phyloP scores from a whole-genome alignment of 2,888 invertebrate genomes.

The Acanthopleura granulata region DNA sequence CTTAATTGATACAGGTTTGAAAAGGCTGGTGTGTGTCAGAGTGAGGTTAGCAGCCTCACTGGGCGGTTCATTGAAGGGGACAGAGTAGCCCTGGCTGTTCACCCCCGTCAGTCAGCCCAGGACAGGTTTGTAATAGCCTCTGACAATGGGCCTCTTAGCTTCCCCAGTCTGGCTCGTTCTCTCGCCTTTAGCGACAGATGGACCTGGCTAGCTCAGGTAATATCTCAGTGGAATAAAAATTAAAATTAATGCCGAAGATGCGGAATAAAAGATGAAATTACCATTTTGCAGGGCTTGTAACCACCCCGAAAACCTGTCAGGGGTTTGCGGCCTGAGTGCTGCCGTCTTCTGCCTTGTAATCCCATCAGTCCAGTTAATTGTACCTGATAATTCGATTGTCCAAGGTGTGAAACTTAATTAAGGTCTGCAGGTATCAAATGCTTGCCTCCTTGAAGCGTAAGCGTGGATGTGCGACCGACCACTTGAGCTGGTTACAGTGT shows the following conservation, averaged over 20 bases:
- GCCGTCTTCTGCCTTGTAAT: background rate
- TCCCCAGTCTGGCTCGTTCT: background rate
- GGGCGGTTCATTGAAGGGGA: background rate
- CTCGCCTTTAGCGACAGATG: slow-evolving; percentile 3
- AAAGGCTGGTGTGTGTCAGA: slow-evolving; percentile 2
- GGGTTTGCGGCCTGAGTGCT: background rate
- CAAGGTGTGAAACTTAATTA: slow-evolving; percentile 18
- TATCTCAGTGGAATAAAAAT: slow-evolving; percentile 13
- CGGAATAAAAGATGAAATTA: slow-evolving; percentile 11
- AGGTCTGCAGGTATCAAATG: slow-evolving; percentile 11
- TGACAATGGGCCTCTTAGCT: background rate
- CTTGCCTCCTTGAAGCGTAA: too few relatives aligned
- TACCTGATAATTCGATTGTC: slow-evolving; percentile 8
- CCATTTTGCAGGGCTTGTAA: background rate
- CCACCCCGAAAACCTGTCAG: slow-evolving; percentile 10
- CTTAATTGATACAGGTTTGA: background rate
- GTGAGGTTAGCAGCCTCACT: background rate
- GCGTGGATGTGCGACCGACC: too few relatives aligned
- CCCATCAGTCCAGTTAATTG: slow-evolving; percentile 17
- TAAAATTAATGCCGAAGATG: slow-evolving; percentile 17
- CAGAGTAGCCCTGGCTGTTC: background rate
- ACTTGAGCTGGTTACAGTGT: too few relatives aligned
- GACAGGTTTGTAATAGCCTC: background rate
- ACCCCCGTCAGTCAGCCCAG: background rate
- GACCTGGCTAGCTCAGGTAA: background rate